These are phyloP conservation scores for Diaperis boleti DNA, from an alignment of 2,888 invertebrate genomes.

Conservation along the genomic window DNA sequence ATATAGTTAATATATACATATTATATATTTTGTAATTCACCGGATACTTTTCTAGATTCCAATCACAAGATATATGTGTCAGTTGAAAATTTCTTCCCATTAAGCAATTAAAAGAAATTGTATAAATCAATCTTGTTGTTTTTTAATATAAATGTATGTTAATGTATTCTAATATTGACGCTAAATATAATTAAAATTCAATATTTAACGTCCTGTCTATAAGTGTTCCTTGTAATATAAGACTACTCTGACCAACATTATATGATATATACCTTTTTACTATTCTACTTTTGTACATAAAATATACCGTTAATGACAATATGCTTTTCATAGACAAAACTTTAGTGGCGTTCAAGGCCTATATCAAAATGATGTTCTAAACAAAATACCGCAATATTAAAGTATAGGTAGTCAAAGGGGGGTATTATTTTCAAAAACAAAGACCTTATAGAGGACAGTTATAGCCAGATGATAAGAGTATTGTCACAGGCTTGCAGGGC, in stretches of 20 bases:
- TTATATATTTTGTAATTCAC: slow-evolving; percentile 61
- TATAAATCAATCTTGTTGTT: slow-evolving; percentile 64
- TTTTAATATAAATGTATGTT: slow-evolving; percentile 65
- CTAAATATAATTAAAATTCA: slow-evolving; percentile 64
- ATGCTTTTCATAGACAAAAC: slow-evolving; percentile 40
- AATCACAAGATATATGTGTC: slow-evolving; percentile 60
- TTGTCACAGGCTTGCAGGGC: no score
- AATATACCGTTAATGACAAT: slow-evolving; percentile 49
- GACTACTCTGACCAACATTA: slow-evolving; percentile 45
- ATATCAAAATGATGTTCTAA: no score
- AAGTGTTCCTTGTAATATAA: slow-evolving; percentile 50
- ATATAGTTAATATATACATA: slow-evolving; percentile 57
- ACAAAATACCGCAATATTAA: no score
- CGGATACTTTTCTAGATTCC: slow-evolving; percentile 59
- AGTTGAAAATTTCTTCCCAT: slow-evolving; percentile 60
- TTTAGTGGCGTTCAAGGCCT: no score
- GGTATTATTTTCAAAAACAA: no score
- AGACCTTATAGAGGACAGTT: no score
- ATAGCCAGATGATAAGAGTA: no score
- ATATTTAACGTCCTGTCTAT: slow-evolving; percentile 52
- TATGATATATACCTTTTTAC: slow-evolving; percentile 44
- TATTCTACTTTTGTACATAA: slow-evolving; percentile 48
- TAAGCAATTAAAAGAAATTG: slow-evolving; percentile 60
- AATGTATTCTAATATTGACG: slow-evolving; percentile 63
- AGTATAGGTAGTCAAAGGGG: no score